Conservation (phyloP, 2,113 vertebrate species). For the Grus americana region DNA sequence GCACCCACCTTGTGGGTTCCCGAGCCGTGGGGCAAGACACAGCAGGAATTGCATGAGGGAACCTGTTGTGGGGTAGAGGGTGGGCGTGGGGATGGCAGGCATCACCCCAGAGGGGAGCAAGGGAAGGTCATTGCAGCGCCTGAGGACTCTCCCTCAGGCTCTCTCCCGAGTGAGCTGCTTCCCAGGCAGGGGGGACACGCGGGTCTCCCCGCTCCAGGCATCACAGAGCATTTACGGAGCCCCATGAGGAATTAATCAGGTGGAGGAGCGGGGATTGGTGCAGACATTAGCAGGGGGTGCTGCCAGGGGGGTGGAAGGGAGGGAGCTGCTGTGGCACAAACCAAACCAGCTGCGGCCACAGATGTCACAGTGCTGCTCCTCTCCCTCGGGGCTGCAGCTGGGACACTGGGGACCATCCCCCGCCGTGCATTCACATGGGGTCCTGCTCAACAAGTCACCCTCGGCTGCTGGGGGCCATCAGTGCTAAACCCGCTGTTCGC, state of each 20-base stretch:
- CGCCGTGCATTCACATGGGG: rapidly evolving
- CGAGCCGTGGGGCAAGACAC: rapidly evolving
- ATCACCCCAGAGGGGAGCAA: not conserved
- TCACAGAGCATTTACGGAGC: not conserved
- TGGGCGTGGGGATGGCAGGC: not conserved
- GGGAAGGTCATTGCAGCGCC: not conserved
- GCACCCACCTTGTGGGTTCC: not conserved
- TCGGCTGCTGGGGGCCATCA: not conserved
- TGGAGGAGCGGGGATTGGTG: not conserved
- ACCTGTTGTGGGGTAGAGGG: rapidly evolving
- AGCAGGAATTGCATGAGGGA: not conserved
- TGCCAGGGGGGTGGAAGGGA: not conserved
- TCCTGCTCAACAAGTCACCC: not conserved
- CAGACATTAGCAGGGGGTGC: not conserved
- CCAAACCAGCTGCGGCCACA: not conserved
- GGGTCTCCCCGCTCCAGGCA: not conserved
- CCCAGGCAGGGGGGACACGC: not conserved
- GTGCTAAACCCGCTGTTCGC: not conserved
- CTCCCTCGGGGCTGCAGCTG: not conserved
- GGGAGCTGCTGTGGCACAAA: not conserved
- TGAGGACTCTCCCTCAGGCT: not conserved
- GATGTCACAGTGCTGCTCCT: not conserved
- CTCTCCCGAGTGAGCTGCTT: not conserved
- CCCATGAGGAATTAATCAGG: not conserved
- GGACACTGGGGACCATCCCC: not conserved